phyloP scores from a whole-genome alignment of 2,888 invertebrate genomes.

The Acanthosepion lycidas region DNA sequence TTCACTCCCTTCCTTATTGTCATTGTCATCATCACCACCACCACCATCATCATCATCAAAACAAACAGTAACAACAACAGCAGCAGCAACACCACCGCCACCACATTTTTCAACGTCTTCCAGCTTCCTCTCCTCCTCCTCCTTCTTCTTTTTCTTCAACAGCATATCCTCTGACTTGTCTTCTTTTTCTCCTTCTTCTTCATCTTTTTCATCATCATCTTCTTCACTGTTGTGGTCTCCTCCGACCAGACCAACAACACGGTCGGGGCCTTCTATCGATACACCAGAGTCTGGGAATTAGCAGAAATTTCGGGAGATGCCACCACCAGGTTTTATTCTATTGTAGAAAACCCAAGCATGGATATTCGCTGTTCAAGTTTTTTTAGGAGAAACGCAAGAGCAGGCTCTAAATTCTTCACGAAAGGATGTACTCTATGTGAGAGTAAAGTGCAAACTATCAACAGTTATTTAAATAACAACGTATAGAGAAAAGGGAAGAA shows the following conservation, averaged over 20 bases:
- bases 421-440: neutral
- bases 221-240: slow-evolving; percentile 20
- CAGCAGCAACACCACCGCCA: neutral
- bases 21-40: neutral
- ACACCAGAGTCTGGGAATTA: slow-evolving; percentile 14
- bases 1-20: neutral
- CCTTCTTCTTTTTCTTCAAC: neutral
- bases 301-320: neutral
- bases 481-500: neutral
- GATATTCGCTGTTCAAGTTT: neutral
- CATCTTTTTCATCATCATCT: neutral
- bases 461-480: neutral
- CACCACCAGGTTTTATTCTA: neutral
- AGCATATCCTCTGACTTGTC: neutral
- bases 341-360: neutral
- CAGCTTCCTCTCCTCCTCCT: slow-evolving; percentile 16
- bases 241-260: slow-evolving; percentile 21
- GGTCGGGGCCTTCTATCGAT: slow-evolving; percentile 33
- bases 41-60: neutral
- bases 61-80: neutral
- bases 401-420: neutral
- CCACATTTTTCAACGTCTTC: neutral
- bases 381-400: neutral
- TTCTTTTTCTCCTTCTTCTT: neutral
- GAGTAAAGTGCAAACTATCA: neutral